Evolutionary conservation across 2,888 invertebrate species (phyloP).

Genomic region (Phytoseiulus persimilis): DNA sequence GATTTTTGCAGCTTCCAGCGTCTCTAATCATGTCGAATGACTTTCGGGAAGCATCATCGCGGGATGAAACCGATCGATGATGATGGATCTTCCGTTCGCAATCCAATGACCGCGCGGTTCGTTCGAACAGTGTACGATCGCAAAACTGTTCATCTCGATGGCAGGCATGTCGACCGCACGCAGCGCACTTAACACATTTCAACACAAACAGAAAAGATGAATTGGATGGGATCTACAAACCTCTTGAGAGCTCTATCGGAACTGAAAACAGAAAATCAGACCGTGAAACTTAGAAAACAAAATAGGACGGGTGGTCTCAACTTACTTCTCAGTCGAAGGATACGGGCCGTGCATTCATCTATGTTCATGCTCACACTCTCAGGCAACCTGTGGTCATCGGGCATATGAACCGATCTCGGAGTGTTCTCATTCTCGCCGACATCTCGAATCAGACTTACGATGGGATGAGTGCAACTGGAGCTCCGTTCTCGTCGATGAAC

Average conservation of each 20-base stretch:
- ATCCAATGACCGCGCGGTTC: too few species aligned
- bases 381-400: not conserved
- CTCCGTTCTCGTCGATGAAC: constrained; percentile 54
- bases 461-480: constrained; percentile 51
- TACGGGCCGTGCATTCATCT: not conserved
- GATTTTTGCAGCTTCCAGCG: too few species aligned
- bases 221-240: constrained; percentile 18
- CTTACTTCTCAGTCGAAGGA: not conserved
- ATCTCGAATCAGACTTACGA: constrained; percentile 47
- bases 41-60: too few species aligned
- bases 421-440: not conserved
- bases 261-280: not conserved
- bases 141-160: too few species aligned
- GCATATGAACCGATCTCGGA: too few species aligned
- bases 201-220: constrained; percentile 14
- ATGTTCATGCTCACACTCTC: not conserved
- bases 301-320: too few species aligned
- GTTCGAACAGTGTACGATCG: too few species aligned
- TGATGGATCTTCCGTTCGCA: too few species aligned
- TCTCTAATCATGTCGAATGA: too few species aligned
- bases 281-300: not conserved
- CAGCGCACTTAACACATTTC: constrained; percentile 8
- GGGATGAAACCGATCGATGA: too few species aligned
- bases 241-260: constrained; percentile 7
- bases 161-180: too few species aligned